Base-by-base conservation (phyloP, 1,140 invertebrate genomes). In the Reticulitermes speratus region DNA sequence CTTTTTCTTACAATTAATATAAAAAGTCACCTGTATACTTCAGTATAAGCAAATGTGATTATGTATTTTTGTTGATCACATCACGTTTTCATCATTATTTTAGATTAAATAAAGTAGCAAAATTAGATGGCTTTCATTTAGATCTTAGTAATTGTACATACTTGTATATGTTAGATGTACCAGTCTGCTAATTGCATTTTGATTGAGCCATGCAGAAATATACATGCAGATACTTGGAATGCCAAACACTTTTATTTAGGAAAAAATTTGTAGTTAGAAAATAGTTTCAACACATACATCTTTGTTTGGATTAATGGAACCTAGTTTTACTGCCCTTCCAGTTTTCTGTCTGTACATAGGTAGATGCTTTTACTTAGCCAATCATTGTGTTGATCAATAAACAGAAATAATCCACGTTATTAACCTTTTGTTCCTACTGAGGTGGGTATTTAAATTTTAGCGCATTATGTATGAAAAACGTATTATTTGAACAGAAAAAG, bases 111-210 rank as follows among this genome's bases (percentile, higher is more conserved):
- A 45, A 23, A 84, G 44, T 84, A 84, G 83, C 30, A 52, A 52
- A 84, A 30, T 55, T 52, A 45, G 25, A 84, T 45, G 6, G 45
- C 44, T 84, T 84, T 84, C 83, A 25, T 25, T 84, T 84, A 84
- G 48, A 48, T 23, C 16, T 59, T 84, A 59, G 83, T 48, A 52
- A 30, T 55, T 52, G 30, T 84, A 25, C 83, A 84, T 52, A 84
- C 44, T 23, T 84, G 44, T 84, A 59, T 59, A 84, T 84, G 83
- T 84, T 84, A n/a, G 45, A 45, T 84, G 83, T 84, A 84, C 83
- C 11, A 84, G 44, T 84, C 44, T 84, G 83, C 19, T 55, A 55
- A 45, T 84, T 84, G 83, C 83, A 84, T 84, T 84, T 84, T 84
- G 83, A 84, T 52, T 84, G 83, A 59, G 45, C 44, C 25, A 84